Percentiles rank a stretch among this genome's conserved stretches.
Conservation (phyloP, 2,113 vertebrate species). For the Cyanoderma ruficeps region DNA sequence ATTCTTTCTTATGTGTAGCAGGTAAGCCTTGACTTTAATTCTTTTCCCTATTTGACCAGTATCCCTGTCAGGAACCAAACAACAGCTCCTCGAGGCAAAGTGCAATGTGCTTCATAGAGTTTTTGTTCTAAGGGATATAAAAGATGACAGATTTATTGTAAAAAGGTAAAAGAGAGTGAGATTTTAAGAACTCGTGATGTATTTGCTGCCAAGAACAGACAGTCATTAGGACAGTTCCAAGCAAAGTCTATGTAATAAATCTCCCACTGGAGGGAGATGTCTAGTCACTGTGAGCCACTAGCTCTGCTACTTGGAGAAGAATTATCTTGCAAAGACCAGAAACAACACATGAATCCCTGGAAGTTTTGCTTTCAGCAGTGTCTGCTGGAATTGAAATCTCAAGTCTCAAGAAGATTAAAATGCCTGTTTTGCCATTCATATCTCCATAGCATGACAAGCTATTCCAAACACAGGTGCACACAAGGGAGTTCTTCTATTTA, state of each 20-base stretch:
- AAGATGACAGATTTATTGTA: neutral
- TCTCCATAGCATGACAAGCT: neutral
- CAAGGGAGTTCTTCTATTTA: neutral
- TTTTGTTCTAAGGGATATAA: neutral
- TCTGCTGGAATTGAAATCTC: neutral
- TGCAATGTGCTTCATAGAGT: neutral
- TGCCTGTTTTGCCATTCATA: neutral
- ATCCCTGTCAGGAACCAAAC: neutral
- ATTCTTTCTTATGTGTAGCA: neutral
- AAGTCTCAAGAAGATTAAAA: neutral
- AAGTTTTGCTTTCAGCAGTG: neutral
- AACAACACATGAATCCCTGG: neutral
- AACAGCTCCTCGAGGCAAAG: neutral
- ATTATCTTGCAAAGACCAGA: neutral
- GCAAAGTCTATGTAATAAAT: constrained; percentile 20
- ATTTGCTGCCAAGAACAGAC: neutral
- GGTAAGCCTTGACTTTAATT: neutral
- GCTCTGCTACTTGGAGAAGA: neutral
- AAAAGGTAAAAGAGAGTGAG: neutral
- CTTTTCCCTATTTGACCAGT: neutral
- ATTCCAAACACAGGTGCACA: neutral
- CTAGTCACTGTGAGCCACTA: neutral
- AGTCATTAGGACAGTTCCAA: neutral
- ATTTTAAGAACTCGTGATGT: neutral
- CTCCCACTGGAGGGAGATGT: constrained; percentile 67